Evolutionary conservation across 2,113 vertebrate species (phyloP), one percentile per base, ranked within the genome.

Genomic region (Phoxinus phoxinus): DNA sequence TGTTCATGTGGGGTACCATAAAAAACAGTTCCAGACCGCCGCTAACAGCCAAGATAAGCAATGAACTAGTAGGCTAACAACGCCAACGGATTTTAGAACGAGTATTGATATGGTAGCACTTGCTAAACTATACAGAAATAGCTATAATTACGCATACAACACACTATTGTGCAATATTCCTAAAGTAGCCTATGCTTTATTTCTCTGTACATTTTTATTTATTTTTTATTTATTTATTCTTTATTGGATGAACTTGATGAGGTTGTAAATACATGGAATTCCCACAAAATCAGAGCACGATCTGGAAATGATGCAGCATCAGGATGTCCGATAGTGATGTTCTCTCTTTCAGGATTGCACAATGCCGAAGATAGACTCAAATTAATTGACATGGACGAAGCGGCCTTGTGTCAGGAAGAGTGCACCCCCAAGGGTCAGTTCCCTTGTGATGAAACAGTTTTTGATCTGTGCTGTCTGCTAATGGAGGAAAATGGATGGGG

Each of bases 361-460:
- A 65, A 65, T 27, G 25, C 63, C 4, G 63, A 65, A 65, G 63
- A 27, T 13, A 32, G 63, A 65, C 25, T 65, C 11, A 65, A 65
- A 65, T 12, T 11, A 65, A 12, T 65, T 65, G 61, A 65, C 61
- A 25, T 65, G 61, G 61, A 30, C 11, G 61, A 10, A 65, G 61
- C 61, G 27, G 81, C 81, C 67, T 35, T 83, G 35, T 83, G 81
- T 48, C 67, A 46, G 44, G 67, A 53, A 41, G 82, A 84, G 37
- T 67, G 17, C 51, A 76, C 48, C 44, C 72, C 84, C 67, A 56
- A 81, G 51, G 51, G 71, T 19, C 77, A 72, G 65, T 81, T 81
- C 63, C 46, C 59, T 61, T 80, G 84, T 85, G 75, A 85, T 85
- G 51, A 85, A 12, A 80, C 76, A 44, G 63, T 86, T 30, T 81